Percentiles rank a stretch among this genome's conserved stretches.
Conservation (phyloP, 2,888 invertebrate genomes). For the Ptychoptera contaminata region DNA sequence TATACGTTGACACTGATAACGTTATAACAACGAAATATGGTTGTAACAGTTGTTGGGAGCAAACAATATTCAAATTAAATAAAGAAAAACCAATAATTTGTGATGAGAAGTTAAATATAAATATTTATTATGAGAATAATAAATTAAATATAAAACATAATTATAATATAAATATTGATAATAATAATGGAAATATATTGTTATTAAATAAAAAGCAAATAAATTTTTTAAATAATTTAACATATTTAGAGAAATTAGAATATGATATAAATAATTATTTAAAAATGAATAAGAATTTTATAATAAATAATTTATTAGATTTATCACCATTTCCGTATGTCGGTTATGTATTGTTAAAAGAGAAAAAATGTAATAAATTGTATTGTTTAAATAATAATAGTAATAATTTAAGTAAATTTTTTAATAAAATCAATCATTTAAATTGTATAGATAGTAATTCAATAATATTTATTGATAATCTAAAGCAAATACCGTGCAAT, state of each 20-base stretch:
- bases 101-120: constrained; percentile 23
- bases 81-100: constrained; percentile 24
- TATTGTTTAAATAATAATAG: constrained; percentile 22
- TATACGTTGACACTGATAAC: constrained; percentile 49
- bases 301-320: constrained; percentile 29
- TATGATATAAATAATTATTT: constrained; percentile 27
- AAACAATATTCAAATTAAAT: constrained; percentile 50
- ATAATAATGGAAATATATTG: constrained; percentile 20
- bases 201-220: constrained; percentile 24
- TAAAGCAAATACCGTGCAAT: background rate
- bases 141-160: constrained; percentile 26
- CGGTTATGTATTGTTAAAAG: constrained; percentile 39
- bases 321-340: constrained; percentile 45
- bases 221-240: constrained; percentile 35
- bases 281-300: constrained; percentile 13
- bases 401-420: background rate
- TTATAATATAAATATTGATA: constrained; percentile 8
- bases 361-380: constrained; percentile 31
- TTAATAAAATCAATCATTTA: constrained; percentile 13
- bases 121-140: constrained; percentile 30
- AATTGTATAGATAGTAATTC: constrained; percentile 30
- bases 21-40: constrained; percentile 39
- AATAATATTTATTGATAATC: constrained; percentile 28
- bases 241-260: constrained; percentile 30
- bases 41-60: constrained; percentile 56